These are phyloP conservation scores for Sus cebifrons DNA, from an alignment of 2,797 vertebrate species.

Conservation along the genomic window DNA sequence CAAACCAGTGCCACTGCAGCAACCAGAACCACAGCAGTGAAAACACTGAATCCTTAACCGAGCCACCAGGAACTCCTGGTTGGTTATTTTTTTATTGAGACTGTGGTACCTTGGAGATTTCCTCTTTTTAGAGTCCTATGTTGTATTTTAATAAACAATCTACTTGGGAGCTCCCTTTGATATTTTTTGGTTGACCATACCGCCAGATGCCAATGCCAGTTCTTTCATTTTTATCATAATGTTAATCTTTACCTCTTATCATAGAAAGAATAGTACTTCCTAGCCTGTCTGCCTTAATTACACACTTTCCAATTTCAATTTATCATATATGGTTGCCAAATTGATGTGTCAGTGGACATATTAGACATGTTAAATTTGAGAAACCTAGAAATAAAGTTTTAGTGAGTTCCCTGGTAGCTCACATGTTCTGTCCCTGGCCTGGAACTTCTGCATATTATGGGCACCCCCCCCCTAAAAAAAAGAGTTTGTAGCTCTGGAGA, in stretches of 20 bases:
- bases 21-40: too few relatives aligned
- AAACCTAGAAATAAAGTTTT: background rate
- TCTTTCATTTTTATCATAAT: conserved; percentile 42
- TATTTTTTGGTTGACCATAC: conserved; percentile 6
- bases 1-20: too few relatives aligned
- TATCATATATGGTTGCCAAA: conserved; percentile 22
- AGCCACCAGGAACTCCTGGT: background rate
- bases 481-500: background rate
- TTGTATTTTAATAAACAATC: conserved; percentile 23
- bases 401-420: too few relatives aligned
- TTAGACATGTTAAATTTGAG: conserved; percentile 42
- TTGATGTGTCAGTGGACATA: background rate
- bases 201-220: background rate
- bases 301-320: conserved; percentile 16
- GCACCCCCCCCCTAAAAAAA: too few relatives aligned
- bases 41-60: too few relatives aligned
- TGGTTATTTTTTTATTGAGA: background rate
- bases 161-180: background rate
- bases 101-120: background rate
- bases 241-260: background rate
- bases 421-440: too few relatives aligned
- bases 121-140: background rate
- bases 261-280: background rate
- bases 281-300: conserved; percentile 25
- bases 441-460: too few relatives aligned